Conservation (phyloP, 2,888 invertebrate genomes). For the Erebia palarica region DNA sequence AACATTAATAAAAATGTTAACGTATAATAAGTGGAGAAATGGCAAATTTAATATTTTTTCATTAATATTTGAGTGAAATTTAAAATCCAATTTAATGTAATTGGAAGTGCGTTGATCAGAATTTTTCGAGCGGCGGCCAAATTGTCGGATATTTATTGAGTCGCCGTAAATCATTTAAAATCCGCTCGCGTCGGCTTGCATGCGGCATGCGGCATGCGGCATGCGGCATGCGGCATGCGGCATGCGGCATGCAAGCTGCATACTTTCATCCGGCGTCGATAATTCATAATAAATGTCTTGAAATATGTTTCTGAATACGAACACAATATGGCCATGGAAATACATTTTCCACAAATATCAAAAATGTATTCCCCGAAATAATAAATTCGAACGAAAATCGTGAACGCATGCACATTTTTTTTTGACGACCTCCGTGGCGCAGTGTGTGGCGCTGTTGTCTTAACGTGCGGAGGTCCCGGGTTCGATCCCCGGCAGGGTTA, state of each 20-base stretch:
- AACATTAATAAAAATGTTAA: neutral
- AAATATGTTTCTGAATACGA: slow-evolving; percentile 16
- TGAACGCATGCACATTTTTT: neutral
- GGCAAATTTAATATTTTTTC: slow-evolving; percentile 3
- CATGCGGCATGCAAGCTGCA: slow-evolving; percentile 10
- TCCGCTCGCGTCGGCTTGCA: slow-evolving; percentile 2
- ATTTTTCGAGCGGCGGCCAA: neutral
- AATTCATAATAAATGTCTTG: slow-evolving; percentile 24
- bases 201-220: neutral
- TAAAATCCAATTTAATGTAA: slow-evolving; percentile 26
- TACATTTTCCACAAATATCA: neutral
- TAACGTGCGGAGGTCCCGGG: too few relatives aligned
- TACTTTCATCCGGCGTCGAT: slow-evolving; percentile 11
- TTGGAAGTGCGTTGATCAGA: slow-evolving; percentile 29
- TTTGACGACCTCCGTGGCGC: too few relatives aligned
- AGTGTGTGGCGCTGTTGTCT: too few relatives aligned
- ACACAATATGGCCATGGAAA: neutral
- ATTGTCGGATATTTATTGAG: slow-evolving; percentile 16
- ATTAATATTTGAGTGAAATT: slow-evolving; percentile 13
- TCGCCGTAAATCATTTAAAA: slow-evolving; percentile 6
- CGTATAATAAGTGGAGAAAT: neutral
- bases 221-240: neutral
- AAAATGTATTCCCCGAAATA: too few relatives aligned
- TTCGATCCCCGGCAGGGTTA: too few relatives aligned
- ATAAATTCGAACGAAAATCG: neutral